Evolutionary conservation across 2,888 invertebrate genomes (phyloP).

Genomic region (Caenorhabditis sp.): DNA sequence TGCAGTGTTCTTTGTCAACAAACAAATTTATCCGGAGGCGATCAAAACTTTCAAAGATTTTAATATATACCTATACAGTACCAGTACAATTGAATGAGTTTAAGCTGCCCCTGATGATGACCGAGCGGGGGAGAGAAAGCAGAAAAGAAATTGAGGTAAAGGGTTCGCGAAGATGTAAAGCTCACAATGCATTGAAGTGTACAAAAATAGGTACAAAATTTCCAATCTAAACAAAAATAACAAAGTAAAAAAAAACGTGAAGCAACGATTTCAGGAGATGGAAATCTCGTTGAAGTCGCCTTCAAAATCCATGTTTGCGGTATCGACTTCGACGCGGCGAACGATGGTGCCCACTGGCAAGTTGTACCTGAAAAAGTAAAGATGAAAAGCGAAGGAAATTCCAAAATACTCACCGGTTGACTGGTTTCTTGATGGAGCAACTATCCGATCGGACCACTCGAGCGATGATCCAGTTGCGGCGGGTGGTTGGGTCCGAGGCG

Average conservation of each 20-base stretch:
- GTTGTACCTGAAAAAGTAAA: conserved; percentile 71
- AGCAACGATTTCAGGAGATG: not conserved
- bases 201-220: no score
- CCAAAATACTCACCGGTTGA: conserved; percentile 68
- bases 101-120: no score
- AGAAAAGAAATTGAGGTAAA: no score
- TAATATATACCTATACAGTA: conserved; percentile 23
- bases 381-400: not conserved
- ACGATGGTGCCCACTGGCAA: conserved; percentile 75
- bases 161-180: no score
- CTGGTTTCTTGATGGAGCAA: conserved; percentile 75
- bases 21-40: not conserved
- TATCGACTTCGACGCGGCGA: conserved; percentile 74
- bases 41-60: conserved; percentile 18
- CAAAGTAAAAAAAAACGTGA: not conserved
- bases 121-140: no score
- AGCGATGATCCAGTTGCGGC: conserved; percentile 73
- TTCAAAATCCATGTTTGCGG: conserved; percentile 60
- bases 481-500: conserved; percentile 33
- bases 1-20: no score
- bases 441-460: conserved; percentile 69
- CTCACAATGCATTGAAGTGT: no score
- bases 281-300: conserved; percentile 28
- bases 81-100: no score
- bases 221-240: not conserved